phyloP scores from a whole-genome alignment of 2,797 vertebrate species.

The Sebastes oblongus region DNA sequence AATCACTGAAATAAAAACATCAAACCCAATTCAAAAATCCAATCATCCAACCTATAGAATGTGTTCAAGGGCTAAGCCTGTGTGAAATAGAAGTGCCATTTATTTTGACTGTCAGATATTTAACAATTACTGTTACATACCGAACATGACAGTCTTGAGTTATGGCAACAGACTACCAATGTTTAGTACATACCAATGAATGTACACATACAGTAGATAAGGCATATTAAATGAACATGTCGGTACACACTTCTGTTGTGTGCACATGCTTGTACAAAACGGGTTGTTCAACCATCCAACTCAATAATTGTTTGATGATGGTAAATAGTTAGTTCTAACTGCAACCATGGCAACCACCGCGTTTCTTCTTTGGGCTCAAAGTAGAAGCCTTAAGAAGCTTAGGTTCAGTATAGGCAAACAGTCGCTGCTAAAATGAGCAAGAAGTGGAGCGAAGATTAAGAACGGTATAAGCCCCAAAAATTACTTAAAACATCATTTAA shows the following conservation, averaged over 20 bases:
- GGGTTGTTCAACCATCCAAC: not conserved
- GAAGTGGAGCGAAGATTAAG: not conserved
- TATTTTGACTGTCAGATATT: not conserved
- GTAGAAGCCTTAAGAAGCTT: not conserved
- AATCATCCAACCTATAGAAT: not conserved
- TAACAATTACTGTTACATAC: not conserved
- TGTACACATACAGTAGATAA: not conserved
- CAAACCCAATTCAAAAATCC: not conserved
- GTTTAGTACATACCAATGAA: not conserved
- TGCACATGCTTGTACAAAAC: not conserved
- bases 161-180: conserved; percentile 6
- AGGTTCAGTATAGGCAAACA: not conserved
- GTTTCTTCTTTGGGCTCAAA: not conserved
- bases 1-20: not conserved
- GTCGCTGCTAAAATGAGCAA: no score
- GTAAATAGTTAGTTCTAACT: conserved; percentile 6
- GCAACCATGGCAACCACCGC: conserved; percentile 2
- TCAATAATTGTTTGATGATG: conserved; percentile 39
- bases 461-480: not conserved
- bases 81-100: not conserved
- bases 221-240: not conserved
- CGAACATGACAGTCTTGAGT: not conserved
- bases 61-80: not conserved
- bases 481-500: not conserved
- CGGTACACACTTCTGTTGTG: not conserved